Evolutionary conservation across 2,797 vertebrate genomes (phyloP).

Genomic region (Sphenodon punctatus): DNA sequence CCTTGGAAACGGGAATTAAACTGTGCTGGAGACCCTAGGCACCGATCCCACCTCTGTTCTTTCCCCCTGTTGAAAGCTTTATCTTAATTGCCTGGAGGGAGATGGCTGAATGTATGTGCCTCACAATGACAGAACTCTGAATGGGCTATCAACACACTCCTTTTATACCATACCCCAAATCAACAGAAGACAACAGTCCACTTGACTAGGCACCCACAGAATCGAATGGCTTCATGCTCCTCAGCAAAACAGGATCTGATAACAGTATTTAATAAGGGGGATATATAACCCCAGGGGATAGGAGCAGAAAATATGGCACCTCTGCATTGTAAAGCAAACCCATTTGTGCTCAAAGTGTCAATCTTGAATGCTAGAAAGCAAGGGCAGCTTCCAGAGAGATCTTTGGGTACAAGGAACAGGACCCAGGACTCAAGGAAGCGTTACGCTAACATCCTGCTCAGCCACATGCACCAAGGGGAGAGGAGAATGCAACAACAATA

Average conservation of each 20-base stretch:
- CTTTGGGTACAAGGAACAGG: neutral
- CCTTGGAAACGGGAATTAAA: neutral
- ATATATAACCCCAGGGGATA: conserved; percentile 11
- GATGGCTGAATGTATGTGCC: neutral
- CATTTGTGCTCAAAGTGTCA: neutral
- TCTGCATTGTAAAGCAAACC: conserved; percentile 13
- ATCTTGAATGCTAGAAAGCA: fast-evolving
- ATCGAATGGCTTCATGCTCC: neutral
- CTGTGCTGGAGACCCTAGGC: neutral
- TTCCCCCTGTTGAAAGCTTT: neutral
- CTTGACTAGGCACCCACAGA: neutral
- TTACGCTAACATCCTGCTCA: neutral
- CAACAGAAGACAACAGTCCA: neutral
- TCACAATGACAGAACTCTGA: fast-evolving
- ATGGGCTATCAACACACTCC: fast-evolving
- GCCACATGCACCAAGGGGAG: neutral
- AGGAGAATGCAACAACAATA: neutral
- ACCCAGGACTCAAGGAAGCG: neutral
- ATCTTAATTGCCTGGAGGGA: fast-evolving
- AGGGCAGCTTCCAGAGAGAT: neutral
- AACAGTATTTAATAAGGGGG: conserved; percentile 1
- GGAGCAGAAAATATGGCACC: conserved; percentile 16
- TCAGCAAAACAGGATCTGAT: neutral
- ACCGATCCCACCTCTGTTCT: neutral
- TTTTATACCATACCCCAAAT: neutral